Evolutionary conservation across 1,140 invertebrate species (phyloP).

Genomic region (Psilanteris sp.): DNA sequence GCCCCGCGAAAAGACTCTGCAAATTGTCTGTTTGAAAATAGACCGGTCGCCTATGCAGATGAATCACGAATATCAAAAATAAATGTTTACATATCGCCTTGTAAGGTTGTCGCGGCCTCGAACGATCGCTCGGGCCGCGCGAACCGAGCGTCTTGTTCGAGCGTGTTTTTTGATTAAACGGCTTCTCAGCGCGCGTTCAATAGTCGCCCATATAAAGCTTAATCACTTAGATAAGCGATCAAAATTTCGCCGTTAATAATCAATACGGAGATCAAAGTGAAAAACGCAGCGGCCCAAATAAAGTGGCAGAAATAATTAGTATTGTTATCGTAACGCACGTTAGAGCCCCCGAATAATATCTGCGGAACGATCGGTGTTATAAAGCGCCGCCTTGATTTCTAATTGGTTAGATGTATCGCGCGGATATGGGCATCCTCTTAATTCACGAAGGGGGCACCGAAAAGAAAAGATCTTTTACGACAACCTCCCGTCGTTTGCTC

Average conservation of each 20-base stretch:
- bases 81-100: too few relatives aligned
- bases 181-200: too few relatives aligned
- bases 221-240: conserved; percentile 45
- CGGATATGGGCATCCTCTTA: conserved; percentile 63
- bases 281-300: conserved; percentile 46
- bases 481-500: conserved; percentile 41
- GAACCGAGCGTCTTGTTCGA: too few relatives aligned
- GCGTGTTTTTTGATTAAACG: too few relatives aligned
- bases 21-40: too few relatives aligned
- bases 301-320: conserved; percentile 54
- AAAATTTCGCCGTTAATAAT: conserved; percentile 18
- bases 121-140: too few relatives aligned
- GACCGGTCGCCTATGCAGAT: too few relatives aligned
- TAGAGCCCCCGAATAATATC: conserved; percentile 36
- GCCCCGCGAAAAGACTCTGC: too few relatives aligned
- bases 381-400: conserved; percentile 60
- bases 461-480: conserved; percentile 56
- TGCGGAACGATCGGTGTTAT: conserved; percentile 52
- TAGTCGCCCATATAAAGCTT: conserved; percentile 4
- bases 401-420: conserved; percentile 65
- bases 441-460: conserved; percentile 45
- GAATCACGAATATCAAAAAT: too few relatives aligned
- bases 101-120: too few relatives aligned
- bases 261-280: conserved; percentile 42
- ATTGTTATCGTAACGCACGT: conserved; percentile 52